Base-by-base conservation (phyloP, 2,888 invertebrate species). In the Abscondita cerata region DNA sequence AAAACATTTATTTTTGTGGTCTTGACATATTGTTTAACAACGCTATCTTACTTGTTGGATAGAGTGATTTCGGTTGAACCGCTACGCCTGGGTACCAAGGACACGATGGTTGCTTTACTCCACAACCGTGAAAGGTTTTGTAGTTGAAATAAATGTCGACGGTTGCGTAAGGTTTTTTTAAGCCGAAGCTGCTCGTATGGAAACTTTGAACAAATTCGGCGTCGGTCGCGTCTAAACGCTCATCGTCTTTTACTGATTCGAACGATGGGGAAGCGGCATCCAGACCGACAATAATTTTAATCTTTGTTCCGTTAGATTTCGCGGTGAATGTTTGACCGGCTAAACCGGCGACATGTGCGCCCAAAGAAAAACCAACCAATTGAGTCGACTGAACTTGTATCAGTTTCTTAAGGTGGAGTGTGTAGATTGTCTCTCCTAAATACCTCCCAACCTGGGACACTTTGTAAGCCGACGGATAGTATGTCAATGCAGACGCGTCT, bases 191-290 rank as follows among this genome's bases (percentile, higher is more conserved):
- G 36, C 33, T 51, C 3, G 51, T 51, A 51, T 51, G 51, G 18
- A 51, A 15, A 11, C 11, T 36, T n/a, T 33, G 33, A 5, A 51
- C 51, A 33, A 9, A 12, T 8, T 16, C n/a, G 5, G 51, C 51
- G 13, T 51, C 51, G 11, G 13, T 34, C 11, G 13, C 31, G 13
- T 51, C 51, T 34, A 51, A 51, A 33, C 51, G 51, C 34, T 34
- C 5, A 2, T 34, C 9, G n/a, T 16, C 6, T 4, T 6, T 25
- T 2, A 6, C 6, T 4, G 2, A 25, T 25, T 25, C 25, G 25
- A 25, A 25, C 2, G 6, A 6, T 2, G 25, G 6, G 4, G 25
- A 25, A 4, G 25, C 25, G 25, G 25, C 25, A 25, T 25, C 25
- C 2, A 25, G 25, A 25, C 25, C 25, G 6, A 25, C 6, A 25